Evolutionary conservation across 2,888 invertebrate species (phyloP).

Genomic region (Acronicta leporina): DNA sequence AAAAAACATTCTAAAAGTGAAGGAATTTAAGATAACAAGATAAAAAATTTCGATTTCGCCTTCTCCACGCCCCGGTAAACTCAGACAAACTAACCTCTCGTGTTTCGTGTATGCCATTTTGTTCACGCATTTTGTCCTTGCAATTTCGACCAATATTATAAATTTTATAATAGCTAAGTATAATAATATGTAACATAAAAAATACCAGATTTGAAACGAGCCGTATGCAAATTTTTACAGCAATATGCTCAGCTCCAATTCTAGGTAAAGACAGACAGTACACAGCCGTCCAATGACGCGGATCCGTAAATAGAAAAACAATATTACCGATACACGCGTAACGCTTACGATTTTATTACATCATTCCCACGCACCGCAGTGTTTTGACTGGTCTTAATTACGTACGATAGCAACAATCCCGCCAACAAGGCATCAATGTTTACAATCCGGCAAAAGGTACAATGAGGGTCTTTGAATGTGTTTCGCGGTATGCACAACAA

Average conservation of each 20-base stretch:
- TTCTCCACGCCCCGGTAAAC: too few species aligned
- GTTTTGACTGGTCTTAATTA: constrained; percentile 70
- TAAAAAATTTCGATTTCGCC: too few species aligned
- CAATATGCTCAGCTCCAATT: constrained; percentile 20
- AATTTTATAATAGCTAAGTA: constrained; percentile 6
- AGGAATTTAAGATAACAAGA: too few species aligned
- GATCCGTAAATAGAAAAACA: constrained; percentile 43
- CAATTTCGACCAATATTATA: neutral
- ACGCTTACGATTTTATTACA: constrained; percentile 48
- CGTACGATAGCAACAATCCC: constrained; percentile 61
- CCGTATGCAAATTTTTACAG: constrained; percentile 11
- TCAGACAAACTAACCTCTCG: too few species aligned
- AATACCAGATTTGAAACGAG: constrained; percentile 6
- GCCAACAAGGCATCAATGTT: constrained; percentile 60
- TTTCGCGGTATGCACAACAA: constrained; percentile 75
- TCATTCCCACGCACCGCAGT: constrained; percentile 36
- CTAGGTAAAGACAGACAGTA: constrained; percentile 35
- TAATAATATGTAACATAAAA: too few species aligned
- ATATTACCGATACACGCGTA: constrained; percentile 44
- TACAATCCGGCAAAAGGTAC: constrained; percentile 70
- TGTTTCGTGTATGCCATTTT: neutral
- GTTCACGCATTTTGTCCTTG: neutral
- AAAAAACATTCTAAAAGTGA: too few species aligned
- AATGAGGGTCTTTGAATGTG: constrained; percentile 70
- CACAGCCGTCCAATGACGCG: constrained; percentile 26